These are phyloP conservation scores for Pampusana beccarii DNA, from an alignment of 2,113 vertebrate species.

Conservation along the genomic window DNA sequence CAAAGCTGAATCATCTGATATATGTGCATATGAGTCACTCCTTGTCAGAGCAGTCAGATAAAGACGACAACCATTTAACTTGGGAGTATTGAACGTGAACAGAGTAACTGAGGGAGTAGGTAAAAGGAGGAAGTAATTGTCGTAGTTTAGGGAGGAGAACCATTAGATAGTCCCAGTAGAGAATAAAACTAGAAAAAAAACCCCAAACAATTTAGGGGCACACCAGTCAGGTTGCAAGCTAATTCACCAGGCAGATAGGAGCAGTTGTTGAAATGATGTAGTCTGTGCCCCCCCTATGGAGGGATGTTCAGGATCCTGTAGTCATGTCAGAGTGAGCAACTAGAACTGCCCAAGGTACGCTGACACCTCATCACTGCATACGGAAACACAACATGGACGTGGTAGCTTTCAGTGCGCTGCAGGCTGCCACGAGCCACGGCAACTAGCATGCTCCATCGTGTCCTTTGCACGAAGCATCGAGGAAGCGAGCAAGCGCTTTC, in stretches of 20 bases:
- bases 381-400: rapidly evolving
- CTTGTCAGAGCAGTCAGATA: background rate
- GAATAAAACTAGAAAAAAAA: background rate
- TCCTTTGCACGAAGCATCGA: background rate
- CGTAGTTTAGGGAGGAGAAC: background rate
- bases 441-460: too few relatives aligned
- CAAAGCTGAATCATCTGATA: background rate
- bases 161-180: background rate
- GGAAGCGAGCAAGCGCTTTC: too few relatives aligned
- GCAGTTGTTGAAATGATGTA: background rate
- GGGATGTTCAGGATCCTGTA: background rate
- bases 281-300: rapidly evolving
- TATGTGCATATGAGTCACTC: background rate
- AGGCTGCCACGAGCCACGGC: background rate
- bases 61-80: background rate
- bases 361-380: rapidly evolving
- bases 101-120: background rate
- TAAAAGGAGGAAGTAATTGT: background rate
- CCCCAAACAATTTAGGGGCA: too few relatives aligned
- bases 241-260: background rate
- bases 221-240: background rate
- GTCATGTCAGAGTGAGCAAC: rapidly evolving
- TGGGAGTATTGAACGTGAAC: background rate
- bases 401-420: rapidly evolving
- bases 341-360: background rate